Conservation (phyloP, 1,140 invertebrate species). For the Trachymyrmex cornetzi region DNA sequence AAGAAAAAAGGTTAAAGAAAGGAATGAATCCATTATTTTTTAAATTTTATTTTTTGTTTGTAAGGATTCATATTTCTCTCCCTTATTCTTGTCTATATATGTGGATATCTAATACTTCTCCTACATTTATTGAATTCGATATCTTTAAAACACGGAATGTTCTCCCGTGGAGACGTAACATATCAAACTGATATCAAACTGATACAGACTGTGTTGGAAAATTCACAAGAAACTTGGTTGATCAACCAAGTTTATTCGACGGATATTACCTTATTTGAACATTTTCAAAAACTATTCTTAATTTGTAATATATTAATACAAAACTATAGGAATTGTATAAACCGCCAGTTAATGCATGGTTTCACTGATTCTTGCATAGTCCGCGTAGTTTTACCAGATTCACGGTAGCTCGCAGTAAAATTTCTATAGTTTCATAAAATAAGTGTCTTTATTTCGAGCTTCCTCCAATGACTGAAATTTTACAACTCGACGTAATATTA, state of each 20-base stretch:
- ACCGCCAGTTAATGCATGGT: neutral
- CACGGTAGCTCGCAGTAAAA: neutral
- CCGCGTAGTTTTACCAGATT: neutral
- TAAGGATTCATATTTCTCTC: neutral
- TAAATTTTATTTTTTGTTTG: too few relatives aligned
- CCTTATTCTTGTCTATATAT: neutral
- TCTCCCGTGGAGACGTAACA: neutral
- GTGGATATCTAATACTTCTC: neutral
- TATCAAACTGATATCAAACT: neutral
- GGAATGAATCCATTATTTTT: too few relatives aligned
- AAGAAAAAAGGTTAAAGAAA: too few relatives aligned
- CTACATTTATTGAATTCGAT: conserved; percentile 7
- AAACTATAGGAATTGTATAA: neutral
- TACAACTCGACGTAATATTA: neutral
- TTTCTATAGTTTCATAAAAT: conserved; percentile 3
- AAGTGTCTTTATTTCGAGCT: conserved; percentile 7
- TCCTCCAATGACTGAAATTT: neutral
- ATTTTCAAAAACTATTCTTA: neutral
- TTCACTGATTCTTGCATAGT: neutral
- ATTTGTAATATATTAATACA: neutral
- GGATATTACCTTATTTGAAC: neutral
- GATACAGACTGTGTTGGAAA: neutral
- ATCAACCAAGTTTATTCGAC: neutral
- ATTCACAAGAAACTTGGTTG: neutral
- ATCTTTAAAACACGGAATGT: conserved; percentile 1